Percentiles rank a stretch among this genome's conserved stretches.
phyloP scores from a whole-genome alignment of 2,797 vertebrate species.

The Tauraco hartlaubi region DNA sequence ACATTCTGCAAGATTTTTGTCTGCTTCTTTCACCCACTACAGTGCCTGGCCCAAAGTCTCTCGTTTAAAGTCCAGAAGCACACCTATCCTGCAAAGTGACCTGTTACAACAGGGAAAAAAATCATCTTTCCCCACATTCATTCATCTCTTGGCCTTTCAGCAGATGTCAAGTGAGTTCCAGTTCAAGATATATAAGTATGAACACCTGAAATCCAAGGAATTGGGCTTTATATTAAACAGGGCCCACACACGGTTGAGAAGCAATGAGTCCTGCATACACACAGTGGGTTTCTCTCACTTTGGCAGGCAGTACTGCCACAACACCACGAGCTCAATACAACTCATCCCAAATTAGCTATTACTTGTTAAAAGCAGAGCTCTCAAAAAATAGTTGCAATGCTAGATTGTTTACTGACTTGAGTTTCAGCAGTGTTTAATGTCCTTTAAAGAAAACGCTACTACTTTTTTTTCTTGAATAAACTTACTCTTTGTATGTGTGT shows the following conservation, averaged over 20 bases:
- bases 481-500: background rate
- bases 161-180: background rate
- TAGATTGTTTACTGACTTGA: background rate
- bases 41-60: background rate
- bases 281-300: background rate
- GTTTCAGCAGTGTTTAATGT: background rate
- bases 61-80: background rate
- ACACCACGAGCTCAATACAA: background rate
- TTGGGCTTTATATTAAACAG: background rate
- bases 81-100: background rate
- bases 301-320: background rate
- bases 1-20: background rate
- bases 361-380: background rate
- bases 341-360: background rate
- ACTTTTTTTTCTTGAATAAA: background rate
- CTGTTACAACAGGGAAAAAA: background rate
- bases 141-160: background rate
- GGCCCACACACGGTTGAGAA: rapidly evolving
- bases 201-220: background rate
- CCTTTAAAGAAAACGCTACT: background rate
- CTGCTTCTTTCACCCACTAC: background rate
- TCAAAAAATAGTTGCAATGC: background rate
- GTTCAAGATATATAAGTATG: background rate
- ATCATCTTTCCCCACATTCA: background rate
- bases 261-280: background rate